These are phyloP conservation scores for Campopleginae sp. DNA, from an alignment of 2,888 invertebrate species.

Conservation along the genomic window DNA sequence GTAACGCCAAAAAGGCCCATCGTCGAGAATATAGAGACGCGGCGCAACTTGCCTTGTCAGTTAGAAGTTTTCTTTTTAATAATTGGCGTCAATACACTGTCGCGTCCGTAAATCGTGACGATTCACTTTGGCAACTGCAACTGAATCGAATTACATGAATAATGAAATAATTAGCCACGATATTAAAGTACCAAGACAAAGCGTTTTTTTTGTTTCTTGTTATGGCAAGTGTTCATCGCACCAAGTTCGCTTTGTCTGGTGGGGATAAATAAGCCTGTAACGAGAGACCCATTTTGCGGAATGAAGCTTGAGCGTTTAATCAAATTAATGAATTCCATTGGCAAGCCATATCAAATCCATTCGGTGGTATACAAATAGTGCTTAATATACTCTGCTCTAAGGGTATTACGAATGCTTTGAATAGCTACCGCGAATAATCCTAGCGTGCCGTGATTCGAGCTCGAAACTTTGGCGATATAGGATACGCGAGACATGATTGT, in stretches of 20 bases:
- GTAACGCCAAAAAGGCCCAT: too few relatives aligned
- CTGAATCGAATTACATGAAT: neutral
- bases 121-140: too few relatives aligned
- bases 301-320: slow-evolving; percentile 31
- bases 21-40: too few relatives aligned
- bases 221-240: neutral
- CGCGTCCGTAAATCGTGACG: too few relatives aligned
- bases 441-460: slow-evolving; percentile 51
- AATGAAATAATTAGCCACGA: neutral
- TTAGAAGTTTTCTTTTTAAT: too few relatives aligned
- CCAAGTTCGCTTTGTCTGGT: neutral
- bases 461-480: slow-evolving; percentile 43
- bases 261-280: neutral
- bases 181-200: too few relatives aligned
- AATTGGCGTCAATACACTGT: too few relatives aligned
- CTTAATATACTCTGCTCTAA: slow-evolving; percentile 52
- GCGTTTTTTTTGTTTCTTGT: neutral
- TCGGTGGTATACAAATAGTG: neutral
- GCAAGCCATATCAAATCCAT: slow-evolving; percentile 52
- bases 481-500: slow-evolving; percentile 52
- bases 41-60: too few relatives aligned
- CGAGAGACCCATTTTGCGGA: neutral
- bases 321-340: slow-evolving; percentile 38
- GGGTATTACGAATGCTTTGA: slow-evolving; percentile 57
- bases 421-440: slow-evolving; percentile 52